Conservation (phyloP, 2,797 vertebrate species). For the Propithecus perrieri region DNA sequence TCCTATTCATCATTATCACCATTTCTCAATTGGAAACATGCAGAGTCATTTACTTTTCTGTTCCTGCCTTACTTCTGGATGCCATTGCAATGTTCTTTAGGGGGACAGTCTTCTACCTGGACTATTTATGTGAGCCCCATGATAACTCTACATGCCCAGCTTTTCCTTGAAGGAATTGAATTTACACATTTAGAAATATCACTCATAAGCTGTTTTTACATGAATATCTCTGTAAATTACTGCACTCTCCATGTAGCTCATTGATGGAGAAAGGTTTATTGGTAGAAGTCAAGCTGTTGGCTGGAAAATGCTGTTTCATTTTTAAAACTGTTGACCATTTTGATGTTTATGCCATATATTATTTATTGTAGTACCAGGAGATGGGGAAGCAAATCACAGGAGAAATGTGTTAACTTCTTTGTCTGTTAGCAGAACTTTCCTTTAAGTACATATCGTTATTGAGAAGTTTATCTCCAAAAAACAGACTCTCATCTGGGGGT, state of each 20-base stretch:
- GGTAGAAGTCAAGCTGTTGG: neutral
- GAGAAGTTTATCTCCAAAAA: neutral
- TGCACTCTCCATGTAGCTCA: neutral
- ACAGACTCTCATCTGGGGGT: neutral
- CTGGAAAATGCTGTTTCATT: neutral
- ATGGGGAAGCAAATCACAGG: neutral
- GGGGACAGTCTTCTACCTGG: neutral
- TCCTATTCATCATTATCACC: neutral
- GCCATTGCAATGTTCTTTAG: neutral
- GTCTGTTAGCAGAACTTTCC: neutral
- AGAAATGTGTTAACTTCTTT: neutral
- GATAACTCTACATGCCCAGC: neutral
- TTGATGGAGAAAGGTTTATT: neutral
- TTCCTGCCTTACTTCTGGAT: neutral
- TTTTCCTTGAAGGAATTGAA: neutral
- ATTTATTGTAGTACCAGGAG: neutral
- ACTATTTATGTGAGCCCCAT: neutral
- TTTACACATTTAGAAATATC: neutral
- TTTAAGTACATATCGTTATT: neutral
- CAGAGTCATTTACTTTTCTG: neutral
- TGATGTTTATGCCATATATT: neutral
- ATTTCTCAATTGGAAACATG: neutral
- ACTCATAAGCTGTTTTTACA: neutral
- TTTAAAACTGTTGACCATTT: neutral
- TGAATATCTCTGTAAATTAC: neutral